A percentile compares a stretch with the other conserved stretches of the same genome.
These are phyloP conservation scores for Sturmia bella DNA, from an alignment of 2,888 invertebrate species.

Conservation along the genomic window DNA sequence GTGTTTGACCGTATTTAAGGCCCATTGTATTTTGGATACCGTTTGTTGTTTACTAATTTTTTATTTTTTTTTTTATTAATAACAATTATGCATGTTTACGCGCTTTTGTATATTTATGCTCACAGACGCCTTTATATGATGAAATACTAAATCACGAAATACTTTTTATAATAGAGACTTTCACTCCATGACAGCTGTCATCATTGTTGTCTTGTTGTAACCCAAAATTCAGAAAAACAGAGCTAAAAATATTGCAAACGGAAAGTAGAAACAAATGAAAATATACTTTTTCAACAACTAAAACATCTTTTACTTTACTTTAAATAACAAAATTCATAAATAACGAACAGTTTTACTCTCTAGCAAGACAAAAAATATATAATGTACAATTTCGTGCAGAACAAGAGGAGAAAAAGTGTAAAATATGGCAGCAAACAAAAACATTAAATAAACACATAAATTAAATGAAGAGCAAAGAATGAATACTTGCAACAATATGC, in stretches of 20 bases:
- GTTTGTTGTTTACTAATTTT: too few species aligned
- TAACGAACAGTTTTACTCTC: slow-evolving; percentile 26
- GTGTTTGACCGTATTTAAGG: too few species aligned
- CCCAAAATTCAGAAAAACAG: slow-evolving; percentile 44
- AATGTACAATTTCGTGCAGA: slow-evolving; percentile 23
- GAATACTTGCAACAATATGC: not conserved
- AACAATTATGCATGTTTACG: too few species aligned
- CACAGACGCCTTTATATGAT: not conserved
- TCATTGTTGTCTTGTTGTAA: slow-evolving; percentile 67
- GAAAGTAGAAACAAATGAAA: slow-evolving; percentile 43
- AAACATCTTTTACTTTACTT: slow-evolving; percentile 7
- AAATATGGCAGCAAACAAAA: slow-evolving; percentile 69
- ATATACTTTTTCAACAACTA: slow-evolving; percentile 27
- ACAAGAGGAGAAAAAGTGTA: slow-evolving; percentile 9
- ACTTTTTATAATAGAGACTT: slow-evolving; percentile 65
- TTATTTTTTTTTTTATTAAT: too few species aligned
- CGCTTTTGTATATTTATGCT: too few species aligned
- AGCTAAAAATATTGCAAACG: slow-evolving; percentile 11
- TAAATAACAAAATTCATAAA: slow-evolving; percentile 32
- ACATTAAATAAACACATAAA: slow-evolving; percentile 68
- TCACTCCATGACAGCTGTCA: slow-evolving; percentile 68
- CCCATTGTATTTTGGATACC: too few species aligned
- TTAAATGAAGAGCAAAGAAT: slow-evolving; percentile 59
- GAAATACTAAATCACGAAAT: slow-evolving; percentile 59
- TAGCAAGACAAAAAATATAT: not conserved